A percentile compares a stretch with the other conserved stretches of the same genome.
Conservation (phyloP, 2,888 invertebrate species). For the Synanthedon vespiformis region DNA sequence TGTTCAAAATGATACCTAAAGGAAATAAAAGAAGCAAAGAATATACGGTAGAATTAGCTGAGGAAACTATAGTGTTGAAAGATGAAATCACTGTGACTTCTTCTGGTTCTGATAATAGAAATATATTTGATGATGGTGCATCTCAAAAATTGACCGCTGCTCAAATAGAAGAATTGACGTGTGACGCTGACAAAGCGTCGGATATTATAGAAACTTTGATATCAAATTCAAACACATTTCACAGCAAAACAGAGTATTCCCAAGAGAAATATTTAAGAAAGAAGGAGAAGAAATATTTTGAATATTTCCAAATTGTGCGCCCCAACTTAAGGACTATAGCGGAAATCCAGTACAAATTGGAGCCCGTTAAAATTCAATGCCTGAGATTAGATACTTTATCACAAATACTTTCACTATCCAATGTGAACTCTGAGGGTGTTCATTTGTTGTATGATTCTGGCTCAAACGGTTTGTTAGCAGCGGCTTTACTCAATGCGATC, state of each 20-base stretch:
- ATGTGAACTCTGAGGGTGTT: slow-evolving; percentile 81
- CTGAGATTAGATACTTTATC: slow-evolving; percentile 90
- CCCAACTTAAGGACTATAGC: slow-evolving; percentile 86
- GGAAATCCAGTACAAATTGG: slow-evolving; percentile 86
- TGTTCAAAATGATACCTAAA: slow-evolving; percentile 79
- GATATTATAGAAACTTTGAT: slow-evolving; percentile 90
- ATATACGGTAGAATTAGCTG: slow-evolving; percentile 67
- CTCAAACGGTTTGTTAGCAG: slow-evolving; percentile 85
- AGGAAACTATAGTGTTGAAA: slow-evolving; percentile 55
- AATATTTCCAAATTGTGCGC: slow-evolving; percentile 81
- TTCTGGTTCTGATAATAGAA: slow-evolving; percentile 86
- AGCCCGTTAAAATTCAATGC: slow-evolving; percentile 79
- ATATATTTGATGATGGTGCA: slow-evolving; percentile 80
- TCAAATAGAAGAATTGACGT: slow-evolving; percentile 84
- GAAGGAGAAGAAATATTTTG: slow-evolving; percentile 94
- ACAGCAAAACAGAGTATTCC: slow-evolving; percentile 89
- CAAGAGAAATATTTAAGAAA: slow-evolving; percentile 96
- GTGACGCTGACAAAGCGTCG: slow-evolving; percentile 80
- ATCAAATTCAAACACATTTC: slow-evolving; percentile 91
- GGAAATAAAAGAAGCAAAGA: slow-evolving; percentile 66
- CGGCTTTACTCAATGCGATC: slow-evolving; percentile 84
- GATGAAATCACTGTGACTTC: slow-evolving; percentile 74
- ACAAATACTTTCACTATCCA: slow-evolving; percentile 85
- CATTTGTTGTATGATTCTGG: slow-evolving; percentile 91
- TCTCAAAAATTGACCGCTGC: slow-evolving; percentile 87